Percentiles rank a stretch among this genome's conserved stretches.
Conservation (phyloP, 2,113 vertebrate species). For the Rhynchopsitta pachyrhyncha region DNA sequence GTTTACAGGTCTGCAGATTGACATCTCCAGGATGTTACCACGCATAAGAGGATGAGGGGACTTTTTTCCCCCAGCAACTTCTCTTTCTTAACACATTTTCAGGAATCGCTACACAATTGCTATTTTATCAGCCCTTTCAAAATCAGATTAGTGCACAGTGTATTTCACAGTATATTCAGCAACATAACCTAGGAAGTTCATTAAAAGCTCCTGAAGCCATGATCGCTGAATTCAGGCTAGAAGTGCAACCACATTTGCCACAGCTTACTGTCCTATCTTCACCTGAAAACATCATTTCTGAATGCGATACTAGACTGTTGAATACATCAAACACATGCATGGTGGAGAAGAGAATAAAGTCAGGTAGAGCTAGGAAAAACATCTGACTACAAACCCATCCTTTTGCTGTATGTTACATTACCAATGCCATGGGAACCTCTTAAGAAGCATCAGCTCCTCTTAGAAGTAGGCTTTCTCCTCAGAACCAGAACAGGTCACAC, state of each 20-base stretch:
- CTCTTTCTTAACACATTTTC: background rate
- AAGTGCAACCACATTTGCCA: background rate
- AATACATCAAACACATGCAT: background rate
- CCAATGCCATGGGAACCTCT: background rate
- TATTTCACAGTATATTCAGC: background rate
- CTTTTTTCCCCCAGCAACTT: background rate
- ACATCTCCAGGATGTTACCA: background rate
- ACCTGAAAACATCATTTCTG: background rate
- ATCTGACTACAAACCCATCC: background rate
- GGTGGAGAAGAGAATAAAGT: background rate
- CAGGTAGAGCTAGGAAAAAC: background rate
- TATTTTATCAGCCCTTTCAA: background rate
- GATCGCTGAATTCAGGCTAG: background rate
- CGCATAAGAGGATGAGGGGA: background rate
- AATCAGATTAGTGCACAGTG: background rate
- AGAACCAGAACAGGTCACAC: background rate
- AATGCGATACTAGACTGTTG: background rate
- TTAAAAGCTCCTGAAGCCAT: background rate
- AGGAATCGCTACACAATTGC: background rate
- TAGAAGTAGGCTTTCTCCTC: background rate
- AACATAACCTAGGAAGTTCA: background rate
- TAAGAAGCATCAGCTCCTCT: background rate
- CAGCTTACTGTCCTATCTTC: background rate
- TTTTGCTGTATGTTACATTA: background rate
- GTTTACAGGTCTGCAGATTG: background rate